Conservation (phyloP, 2,113 vertebrate species). For the Colius striatus region DNA sequence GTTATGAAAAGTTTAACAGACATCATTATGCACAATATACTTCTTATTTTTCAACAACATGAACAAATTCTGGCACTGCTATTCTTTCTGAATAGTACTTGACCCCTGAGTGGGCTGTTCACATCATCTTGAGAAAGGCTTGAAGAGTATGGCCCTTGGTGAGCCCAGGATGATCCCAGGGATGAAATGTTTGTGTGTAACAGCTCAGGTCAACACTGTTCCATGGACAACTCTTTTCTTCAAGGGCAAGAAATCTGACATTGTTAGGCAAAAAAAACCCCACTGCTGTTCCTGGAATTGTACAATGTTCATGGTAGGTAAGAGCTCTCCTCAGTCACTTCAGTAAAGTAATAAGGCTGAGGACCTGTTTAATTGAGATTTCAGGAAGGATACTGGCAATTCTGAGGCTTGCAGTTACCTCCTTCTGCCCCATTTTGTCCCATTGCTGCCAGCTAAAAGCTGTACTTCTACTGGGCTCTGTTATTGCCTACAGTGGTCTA, state of each 20-base stretch:
- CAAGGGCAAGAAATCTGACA: fast-evolving
- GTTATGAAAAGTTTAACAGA: not conserved
- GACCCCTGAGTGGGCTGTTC: not conserved
- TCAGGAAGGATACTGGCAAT: not conserved
- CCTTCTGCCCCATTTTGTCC: not conserved
- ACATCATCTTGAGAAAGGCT: not conserved
- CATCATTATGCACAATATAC: not conserved
- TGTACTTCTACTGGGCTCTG: not conserved
- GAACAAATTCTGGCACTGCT: not conserved
- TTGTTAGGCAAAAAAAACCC: not conserved
- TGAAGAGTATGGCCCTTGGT: not conserved
- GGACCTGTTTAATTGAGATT: not conserved
- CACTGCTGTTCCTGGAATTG: not conserved
- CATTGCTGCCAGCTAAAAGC: not conserved
- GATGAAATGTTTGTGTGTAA: not conserved
- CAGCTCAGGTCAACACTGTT: not conserved
- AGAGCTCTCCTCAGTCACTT: not conserved
- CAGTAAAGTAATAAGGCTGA: not conserved
- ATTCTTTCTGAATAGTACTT: not conserved
- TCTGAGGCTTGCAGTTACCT: not conserved
- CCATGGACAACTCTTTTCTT: not conserved
- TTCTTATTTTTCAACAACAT: not conserved
- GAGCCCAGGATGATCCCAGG: not conserved
- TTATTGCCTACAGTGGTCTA: not conserved
- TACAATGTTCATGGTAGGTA: not conserved